Evolutionary conservation across 2,113 vertebrate genomes (phyloP), one percentile per base, ranked within the genome.

Genomic region (Eublepharis macularius): DNA sequence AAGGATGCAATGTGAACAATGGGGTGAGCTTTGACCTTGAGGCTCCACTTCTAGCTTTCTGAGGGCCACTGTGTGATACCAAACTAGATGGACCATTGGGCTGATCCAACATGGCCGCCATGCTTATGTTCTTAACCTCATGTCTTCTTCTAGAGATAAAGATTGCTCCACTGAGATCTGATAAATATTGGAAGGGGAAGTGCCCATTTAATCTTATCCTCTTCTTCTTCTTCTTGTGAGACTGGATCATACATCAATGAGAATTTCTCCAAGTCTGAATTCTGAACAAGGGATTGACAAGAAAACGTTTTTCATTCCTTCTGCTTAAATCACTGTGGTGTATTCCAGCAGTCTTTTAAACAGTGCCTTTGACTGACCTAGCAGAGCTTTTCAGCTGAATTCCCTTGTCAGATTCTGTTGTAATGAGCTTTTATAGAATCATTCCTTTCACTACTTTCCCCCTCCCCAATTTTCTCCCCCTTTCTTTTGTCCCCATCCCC

Each of bases 181-280:
- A 82, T 32, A 92, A 39, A 91, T 91, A 87, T 65, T 92, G 68
- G 19, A 91, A 75, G 87, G 78, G 6, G 24, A 68, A 82, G 91
- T 90, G 90, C 90, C 83, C 68, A 49, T 73, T 92, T 89, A 49
- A 87, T 63, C 87, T 76, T 81, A 80, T 85, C 91, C 87, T 88
- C 63, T 54, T 69, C 47, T 69, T 84, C 32, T 14, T 68, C 65
- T 77, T 88, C 89, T 90, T 88, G 78, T 83, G 77, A 87, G 87
- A 93, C 73, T 68, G 68, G 29, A 51, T 88, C 89, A 76, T 86
- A 90, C 89, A 92, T 87, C 89, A 92, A 81, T 68, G 24, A 79
- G 81, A 88, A 65, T 80, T 91, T 85, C 93, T 82, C 82, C 74
- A 82, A 90, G 49, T 45, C 74, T 83, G 88, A 45, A 77, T 80